Conservation (phyloP, 2,113 vertebrate species). For the Anoplopoma fimbria region DNA sequence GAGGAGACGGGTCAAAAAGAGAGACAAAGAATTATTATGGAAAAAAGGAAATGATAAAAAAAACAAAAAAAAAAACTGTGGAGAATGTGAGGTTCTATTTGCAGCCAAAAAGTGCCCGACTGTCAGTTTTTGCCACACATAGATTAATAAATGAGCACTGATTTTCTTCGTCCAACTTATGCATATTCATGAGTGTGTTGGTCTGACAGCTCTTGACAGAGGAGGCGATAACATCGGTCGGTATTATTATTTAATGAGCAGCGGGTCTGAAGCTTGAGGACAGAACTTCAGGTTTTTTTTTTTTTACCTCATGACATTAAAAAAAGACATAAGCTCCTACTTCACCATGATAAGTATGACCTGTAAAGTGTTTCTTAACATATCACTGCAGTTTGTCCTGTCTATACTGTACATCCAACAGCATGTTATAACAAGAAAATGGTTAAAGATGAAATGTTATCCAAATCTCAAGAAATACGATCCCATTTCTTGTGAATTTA, state of each 20-base stretch:
- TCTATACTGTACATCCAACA: not conserved
- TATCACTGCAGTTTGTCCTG: not conserved
- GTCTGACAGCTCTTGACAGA: not conserved
- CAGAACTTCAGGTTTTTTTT: not conserved
- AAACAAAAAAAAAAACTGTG: no score
- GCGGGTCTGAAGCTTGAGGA: not conserved
- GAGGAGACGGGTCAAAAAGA: not conserved
- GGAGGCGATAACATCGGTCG: not conserved
- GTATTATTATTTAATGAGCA: slow-evolving; percentile 10
- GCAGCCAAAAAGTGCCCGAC: not conserved
- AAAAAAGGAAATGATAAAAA: not conserved
- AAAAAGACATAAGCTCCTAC: not conserved
- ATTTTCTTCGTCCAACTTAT: not conserved
- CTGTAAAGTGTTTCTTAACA: not conserved
- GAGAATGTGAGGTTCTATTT: not conserved
- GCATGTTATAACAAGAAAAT: not conserved
- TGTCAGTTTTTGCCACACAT: not conserved
- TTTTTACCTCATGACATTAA: not conserved
- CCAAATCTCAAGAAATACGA: not conserved
- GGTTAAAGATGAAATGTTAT: not conserved
- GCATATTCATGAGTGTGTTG: slow-evolving; percentile 21
- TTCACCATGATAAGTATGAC: not conserved
- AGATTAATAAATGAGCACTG: not conserved
- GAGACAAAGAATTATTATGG: not conserved
- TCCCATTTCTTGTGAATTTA: no score